phyloP scores from a whole-genome alignment of 2,113 vertebrate genomes.

The Myxocyprinus asiaticus region DNA sequence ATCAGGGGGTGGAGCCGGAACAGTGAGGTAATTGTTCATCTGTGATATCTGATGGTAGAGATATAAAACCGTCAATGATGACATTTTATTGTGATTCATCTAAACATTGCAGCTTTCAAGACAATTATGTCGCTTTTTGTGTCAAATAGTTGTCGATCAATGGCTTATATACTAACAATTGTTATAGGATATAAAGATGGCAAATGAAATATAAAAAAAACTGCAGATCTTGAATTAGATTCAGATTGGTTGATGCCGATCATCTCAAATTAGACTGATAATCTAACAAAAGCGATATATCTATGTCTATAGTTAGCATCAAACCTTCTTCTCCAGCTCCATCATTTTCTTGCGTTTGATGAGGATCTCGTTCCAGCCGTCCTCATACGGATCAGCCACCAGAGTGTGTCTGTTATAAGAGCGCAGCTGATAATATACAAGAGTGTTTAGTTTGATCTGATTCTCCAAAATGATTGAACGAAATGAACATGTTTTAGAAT shows the following conservation, averaged over 20 bases:
- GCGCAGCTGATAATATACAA: slow-evolving; percentile 76
- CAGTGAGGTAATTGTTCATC: slow-evolving; percentile 92
- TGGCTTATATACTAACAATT: no score
- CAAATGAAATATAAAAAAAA: no score
- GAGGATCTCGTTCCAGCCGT: slow-evolving; percentile 86
- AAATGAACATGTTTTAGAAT: background rate
- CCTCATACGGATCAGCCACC: slow-evolving; percentile 89
- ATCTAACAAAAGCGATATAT: no score
- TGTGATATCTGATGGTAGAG: slow-evolving; percentile 65
- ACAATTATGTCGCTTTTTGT: background rate
- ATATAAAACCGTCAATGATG: background rate
- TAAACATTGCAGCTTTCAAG: background rate
- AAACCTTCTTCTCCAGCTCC: slow-evolving; percentile 87
- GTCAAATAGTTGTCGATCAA: no score
- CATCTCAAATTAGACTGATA: no score
- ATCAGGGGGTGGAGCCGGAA: slow-evolving; percentile 83
- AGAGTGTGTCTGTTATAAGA: slow-evolving; percentile 97
- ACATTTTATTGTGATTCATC: background rate
- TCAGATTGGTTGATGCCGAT: no score
- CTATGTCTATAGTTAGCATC: background rate
- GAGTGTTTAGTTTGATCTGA: background rate
- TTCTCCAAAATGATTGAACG: background rate
- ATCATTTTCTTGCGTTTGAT: slow-evolving; percentile 85
- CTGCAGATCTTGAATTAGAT: no score
- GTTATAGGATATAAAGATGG: no score